Evolutionary conservation across 2,888 invertebrate species (phyloP), one percentile per base, ranked within the genome.

Genomic region (Drosophila greeni): DNA sequence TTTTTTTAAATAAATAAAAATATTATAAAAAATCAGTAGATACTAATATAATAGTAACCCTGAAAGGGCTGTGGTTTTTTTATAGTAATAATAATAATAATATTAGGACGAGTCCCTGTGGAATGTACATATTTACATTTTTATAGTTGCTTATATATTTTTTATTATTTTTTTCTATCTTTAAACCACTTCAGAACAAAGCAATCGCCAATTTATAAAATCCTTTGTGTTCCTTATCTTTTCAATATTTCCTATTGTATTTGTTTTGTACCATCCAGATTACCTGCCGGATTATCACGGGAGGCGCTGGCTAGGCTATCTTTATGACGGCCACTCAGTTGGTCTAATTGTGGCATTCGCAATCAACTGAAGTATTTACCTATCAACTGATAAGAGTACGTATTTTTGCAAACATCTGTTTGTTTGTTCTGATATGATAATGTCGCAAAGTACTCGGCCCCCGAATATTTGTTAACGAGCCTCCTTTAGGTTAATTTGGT

Each of bases 371-470:
- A 66, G 58, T 42, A 33, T 47, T 29, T 45, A 16, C 16, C 23
- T 45, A 29, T 58, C 6, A 40, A n/a, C n/a, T 26, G 64, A 66
- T 64, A 47, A 29, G 18, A n/a, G 14, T 20, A 11, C 14, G 45
- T 31, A 8, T 16, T 61, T 65, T 65, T 24, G 36, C 33, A 66
- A 55, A 66, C 49, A 66, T 53, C 37, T 49, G 66, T 66, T 66
- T 66, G 42, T 66, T 66, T 56, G 53, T 5, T 8, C 9, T 18
- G 66, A 66, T 66, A 56, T 66, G 56, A 51, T 66, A 66, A 18
- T 26, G 5, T 5, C 16, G n/a, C 3, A 12, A 34, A 42, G 59
- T 26, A 3, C 34, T 6, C 1, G 11, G 11, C 20, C 2, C n/a
- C 26, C 14, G 18, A 26, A 4, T 2, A 18, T 7, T 16, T 43